Base-by-base conservation (phyloP, 2,888 invertebrate species). In the Cryptops parisi region DNA sequence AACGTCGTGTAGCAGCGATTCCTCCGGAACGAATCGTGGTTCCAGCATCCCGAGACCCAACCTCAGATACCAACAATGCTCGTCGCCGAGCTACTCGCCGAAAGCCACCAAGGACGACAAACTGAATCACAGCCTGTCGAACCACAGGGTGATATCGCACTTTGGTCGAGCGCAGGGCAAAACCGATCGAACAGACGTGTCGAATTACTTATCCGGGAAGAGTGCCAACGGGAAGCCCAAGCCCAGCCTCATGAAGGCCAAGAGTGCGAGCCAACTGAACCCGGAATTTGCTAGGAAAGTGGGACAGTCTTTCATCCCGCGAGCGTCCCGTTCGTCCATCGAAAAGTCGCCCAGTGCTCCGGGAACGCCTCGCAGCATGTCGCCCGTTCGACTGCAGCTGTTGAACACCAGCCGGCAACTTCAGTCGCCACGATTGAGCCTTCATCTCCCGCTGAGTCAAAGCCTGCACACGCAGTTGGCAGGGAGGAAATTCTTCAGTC, bases 261-360 rank as follows among this genome's bases (percentile, higher is more conserved):
- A 52, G 33, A 52, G 52, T 45, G 45, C 45, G n/a, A 45, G 44
- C 2, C 52, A 52, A 21, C 23, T 52, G 17, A 52, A 27, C 17
- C 44, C 52, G 21, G 15, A 22, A 1, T 52, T 52, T 2, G 19
- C 24, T 44, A 38, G 52, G n/a, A 43, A 51, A 23, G 24, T 52
- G n/a, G 33, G 27, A 25, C 44, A 24, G 17, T 52, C 45, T 3
- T 22, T 45, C 1, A 45, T 52, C 21, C 44, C 52, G 9, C 25
- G 45, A 33, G 50, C 50, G 12, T 45, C 44, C 22, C 52, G 45
- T 4, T 52, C 52, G 2, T 27, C 52, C 6, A 52, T 27, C 1
- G 52, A 45, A 26, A 38, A 40, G n/a, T 52, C 52, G 3, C 52
- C 52, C 26, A 52, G 52, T 23, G 52, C 52, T 22, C 52, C 52